Evolutionary conservation across 2,888 invertebrate genomes (phyloP).

Genomic region (Bombylius major): DNA sequence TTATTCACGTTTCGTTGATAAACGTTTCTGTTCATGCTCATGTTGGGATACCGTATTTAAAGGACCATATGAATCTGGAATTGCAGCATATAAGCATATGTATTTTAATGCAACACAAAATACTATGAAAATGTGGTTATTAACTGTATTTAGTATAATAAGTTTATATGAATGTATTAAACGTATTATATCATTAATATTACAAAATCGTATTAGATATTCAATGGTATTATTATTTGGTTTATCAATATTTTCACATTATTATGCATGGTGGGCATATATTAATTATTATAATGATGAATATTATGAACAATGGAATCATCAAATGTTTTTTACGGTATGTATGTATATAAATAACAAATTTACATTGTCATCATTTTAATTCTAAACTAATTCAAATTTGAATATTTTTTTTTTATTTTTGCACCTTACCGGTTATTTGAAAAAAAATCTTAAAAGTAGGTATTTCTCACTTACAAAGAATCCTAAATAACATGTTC

Average conservation of each 20-base stretch:
- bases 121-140: conserved; percentile 52
- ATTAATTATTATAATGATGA: conserved; percentile 61
- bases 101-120: conserved; percentile 56
- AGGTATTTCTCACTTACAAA: no score
- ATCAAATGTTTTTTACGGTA: conserved; percentile 50
- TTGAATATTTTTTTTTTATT: no score
- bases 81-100: conserved; percentile 55
- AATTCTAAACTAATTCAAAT: no score
- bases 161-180: conserved; percentile 49
- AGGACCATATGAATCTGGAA: conserved; percentile 57
- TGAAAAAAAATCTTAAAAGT: no score
- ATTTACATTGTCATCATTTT: background rate
- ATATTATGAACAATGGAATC: conserved; percentile 56
- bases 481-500: no score
- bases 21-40: conserved; percentile 52
- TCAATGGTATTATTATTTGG: conserved; percentile 51
- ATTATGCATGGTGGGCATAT: conserved; percentile 58
- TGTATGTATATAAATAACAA: conserved; percentile 14
- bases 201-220: conserved; percentile 41
- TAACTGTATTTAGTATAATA: conserved; percentile 45
- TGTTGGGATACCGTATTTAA: conserved; percentile 70
- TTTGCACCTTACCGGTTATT: no score
- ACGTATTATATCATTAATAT: conserved; percentile 39
- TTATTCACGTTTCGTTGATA: conserved; percentile 51
- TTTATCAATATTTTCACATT: conserved; percentile 51